Evolutionary conservation across 2,113 vertebrate genomes (phyloP), one percentile per base, ranked within the genome.

Genomic region (Cavia aperea): DNA sequence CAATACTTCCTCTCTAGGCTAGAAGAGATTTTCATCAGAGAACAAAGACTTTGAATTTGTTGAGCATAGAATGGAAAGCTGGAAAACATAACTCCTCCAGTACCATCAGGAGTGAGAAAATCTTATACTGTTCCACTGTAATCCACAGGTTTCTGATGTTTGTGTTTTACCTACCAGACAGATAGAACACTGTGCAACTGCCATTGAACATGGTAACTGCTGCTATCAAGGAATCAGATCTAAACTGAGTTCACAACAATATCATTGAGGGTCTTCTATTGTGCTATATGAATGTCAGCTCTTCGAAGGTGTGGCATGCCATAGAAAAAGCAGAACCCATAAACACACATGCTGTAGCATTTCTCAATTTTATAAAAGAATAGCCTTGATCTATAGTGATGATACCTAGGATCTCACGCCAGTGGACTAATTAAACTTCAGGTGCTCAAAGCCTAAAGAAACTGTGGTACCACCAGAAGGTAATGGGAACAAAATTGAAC

Each of bases 1-100:
- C 70, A 73, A 46, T 89, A 86, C 19, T 72, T 89, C 31, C 43
- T 93, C 43, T 95, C 11, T 85, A 46, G 73, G 62, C 39, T 86
- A 46, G 29, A 78, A 94, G 29, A 81, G 16, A 63, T 90, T 36
- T 39, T 43, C 33, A 14, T 92, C 19, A 90, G n/a, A 43, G 58
- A 95, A 94, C 58, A 1, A 88, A 68, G 33, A 92, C 29, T 90
- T 88, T 75, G 82, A 46, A 79, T 73, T 72, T 93, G 92, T n/a
- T 88, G 14, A 86, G 29, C 14, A 58, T 65, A 86, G 16, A 95
- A 56, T 58, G 58, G 24, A 93, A 66, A 56, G 49, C 26, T 3
- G 70, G 49, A 51, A 94, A 93, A 16, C 3, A 77, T 51, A 82
- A 29, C 33, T 11, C 58, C 56, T 39, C 36, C 14, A 36, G 16